Evolutionary conservation across 2,888 invertebrate genomes (phyloP).

Genomic region (Bombylius discolor): DNA sequence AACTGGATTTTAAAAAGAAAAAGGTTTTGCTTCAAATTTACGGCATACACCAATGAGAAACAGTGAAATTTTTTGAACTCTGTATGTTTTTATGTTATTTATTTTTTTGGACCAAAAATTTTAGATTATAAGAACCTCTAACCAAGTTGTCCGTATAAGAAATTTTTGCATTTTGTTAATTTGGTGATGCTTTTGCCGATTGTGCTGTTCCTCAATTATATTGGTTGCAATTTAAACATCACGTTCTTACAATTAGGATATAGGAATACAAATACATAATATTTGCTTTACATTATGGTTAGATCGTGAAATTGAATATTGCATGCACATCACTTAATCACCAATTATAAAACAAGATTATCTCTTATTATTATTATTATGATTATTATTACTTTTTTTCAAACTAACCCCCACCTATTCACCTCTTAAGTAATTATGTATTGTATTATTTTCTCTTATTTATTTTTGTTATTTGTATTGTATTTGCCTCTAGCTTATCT

Average conservation of each 20-base stretch:
- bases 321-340: no score
- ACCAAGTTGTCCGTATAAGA: not conserved
- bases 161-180: not conserved
- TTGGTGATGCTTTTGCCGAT: not conserved
- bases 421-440: conserved; percentile 2
- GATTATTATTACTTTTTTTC: conserved; percentile 4
- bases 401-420: conserved; percentile 7
- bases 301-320: not conserved
- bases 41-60: not conserved
- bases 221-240: conserved; percentile 7
- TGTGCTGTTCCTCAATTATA: conserved; percentile 8
- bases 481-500: no score
- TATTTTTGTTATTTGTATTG: not conserved
- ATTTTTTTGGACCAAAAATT: conserved; percentile 5
- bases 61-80: not conserved
- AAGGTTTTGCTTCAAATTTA: no score
- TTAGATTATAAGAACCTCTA: conserved; percentile 1
- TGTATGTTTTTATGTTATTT: not conserved
- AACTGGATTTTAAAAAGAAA: not conserved
- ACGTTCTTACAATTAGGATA: not conserved
- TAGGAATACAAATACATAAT: no score
- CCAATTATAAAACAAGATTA: no score
- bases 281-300: not conserved
- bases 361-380: not conserved
- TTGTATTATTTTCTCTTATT: conserved; percentile 6